These are phyloP conservation scores for Eupithecia abbreviata DNA, from an alignment of 2,888 invertebrate genomes.

Conservation along the genomic window DNA sequence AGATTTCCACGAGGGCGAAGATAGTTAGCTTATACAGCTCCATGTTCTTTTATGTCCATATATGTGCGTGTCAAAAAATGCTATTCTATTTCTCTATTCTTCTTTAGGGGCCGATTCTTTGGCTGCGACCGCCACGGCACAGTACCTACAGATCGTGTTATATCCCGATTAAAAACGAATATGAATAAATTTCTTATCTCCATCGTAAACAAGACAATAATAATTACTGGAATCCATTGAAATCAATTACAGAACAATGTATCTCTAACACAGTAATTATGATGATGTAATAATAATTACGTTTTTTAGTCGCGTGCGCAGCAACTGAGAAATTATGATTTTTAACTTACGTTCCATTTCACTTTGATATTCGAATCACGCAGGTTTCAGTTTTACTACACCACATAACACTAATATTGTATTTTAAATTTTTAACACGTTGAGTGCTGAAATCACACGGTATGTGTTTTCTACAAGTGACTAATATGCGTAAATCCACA, in stretches of 20 bases:
- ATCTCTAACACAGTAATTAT: constrained; percentile 27
- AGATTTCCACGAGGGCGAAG: too few species aligned
- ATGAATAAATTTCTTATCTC: not conserved
- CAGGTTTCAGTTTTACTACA: not conserved
- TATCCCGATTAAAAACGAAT: not conserved
- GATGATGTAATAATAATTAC: constrained; percentile 45
- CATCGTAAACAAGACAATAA: constrained; percentile 16
- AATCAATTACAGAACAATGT: constrained; percentile 31
- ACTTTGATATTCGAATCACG: constrained; percentile 18
- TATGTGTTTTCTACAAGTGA: too few species aligned
- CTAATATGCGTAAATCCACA: too few species aligned
- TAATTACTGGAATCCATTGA: constrained; percentile 17
- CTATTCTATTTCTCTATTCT: too few species aligned
- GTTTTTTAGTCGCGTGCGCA: constrained; percentile 41
- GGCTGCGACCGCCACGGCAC: too few species aligned
- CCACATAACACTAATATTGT: not conserved
- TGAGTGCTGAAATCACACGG: too few species aligned
- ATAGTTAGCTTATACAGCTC: too few species aligned
- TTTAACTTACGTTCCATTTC: constrained; percentile 33
- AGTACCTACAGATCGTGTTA: too few species aligned
- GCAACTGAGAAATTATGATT: constrained; percentile 27
- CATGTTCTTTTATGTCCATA: too few species aligned
- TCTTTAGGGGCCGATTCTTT: too few species aligned
- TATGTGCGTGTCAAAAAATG: too few species aligned
- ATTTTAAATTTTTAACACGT: too few species aligned